Conservation (phyloP, 2,888 invertebrate genomes). For the Caenorhabditis sulstoni region DNA sequence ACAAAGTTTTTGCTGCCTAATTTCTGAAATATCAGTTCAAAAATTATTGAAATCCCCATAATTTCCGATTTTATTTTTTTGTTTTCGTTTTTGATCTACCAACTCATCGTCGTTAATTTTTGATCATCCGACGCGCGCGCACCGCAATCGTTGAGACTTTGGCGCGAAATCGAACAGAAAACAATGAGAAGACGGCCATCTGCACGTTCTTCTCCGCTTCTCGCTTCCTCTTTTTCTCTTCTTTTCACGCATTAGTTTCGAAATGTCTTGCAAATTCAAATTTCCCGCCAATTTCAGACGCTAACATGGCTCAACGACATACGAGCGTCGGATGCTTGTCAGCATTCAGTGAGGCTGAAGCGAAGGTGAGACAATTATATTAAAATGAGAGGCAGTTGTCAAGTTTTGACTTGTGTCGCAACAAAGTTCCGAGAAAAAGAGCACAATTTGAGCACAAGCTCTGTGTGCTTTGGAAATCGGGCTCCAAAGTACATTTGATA, state of each 20-base stretch:
- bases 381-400: neutral
- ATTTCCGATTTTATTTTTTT: neutral
- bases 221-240: neutral
- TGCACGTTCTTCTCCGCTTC: neutral
- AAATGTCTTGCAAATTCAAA: neutral
- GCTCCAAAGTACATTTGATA: conserved; percentile 2
- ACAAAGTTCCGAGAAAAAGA: neutral
- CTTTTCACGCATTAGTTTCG: neutral
- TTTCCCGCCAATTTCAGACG: neutral
- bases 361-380: conserved; percentile 27
- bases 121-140: conserved; percentile 6
- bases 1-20: too few relatives aligned
- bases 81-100: conserved; percentile 18
- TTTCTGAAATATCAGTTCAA: conserved; percentile 1
- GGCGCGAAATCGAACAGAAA: conserved; percentile 29
- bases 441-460: neutral
- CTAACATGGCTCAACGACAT: conserved; percentile 49
- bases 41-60: conserved; percentile 1
- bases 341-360: conserved; percentile 50
- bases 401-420: neutral
- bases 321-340: conserved; percentile 52
- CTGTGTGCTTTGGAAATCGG: conserved; percentile 1
- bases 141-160: neutral
- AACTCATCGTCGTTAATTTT: neutral
- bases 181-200: neutral